Base-by-base conservation (phyloP, 2,888 invertebrate species). In the Dicyrtomina minuta region DNA sequence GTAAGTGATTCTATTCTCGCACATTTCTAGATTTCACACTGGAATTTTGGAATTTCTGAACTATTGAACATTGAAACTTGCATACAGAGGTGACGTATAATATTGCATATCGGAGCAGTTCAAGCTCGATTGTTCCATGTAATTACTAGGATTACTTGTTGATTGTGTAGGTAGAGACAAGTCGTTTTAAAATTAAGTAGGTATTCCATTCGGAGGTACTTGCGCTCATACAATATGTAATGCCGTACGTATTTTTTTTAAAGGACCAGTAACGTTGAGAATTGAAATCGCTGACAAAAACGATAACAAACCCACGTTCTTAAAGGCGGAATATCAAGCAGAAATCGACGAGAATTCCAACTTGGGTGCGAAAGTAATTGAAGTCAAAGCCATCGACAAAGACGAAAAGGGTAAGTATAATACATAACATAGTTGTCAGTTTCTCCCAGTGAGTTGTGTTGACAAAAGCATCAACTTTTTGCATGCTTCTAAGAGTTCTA, bases 271-370 rank as follows among this genome's bases (percentile, higher is more conserved):
- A 82, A 90, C 90, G 65, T 93, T 96, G 80, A 87, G 90, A 76
- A 93, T 97, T 79, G 90, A 90, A 80, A 95, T 98, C 53, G 93
- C 92, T 24, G 98, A 98, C 83, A 92, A 92, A 81, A 98, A 98
- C 82, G 98, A 98, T 82, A 97, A 98, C 82, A 87, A 89, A 22
- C 98, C 98, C 0, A 87, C 88, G 78, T 98, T 98, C 81, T 89
- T 89, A n/a, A 86, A 90, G 80, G 82, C 85, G 0, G 85, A 87
- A 6, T 83, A 83, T 74, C 75, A 79, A 46, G 83, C 84, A 0
- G 81, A 82, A 64, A 82, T 84, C 1, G 80, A 82, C 39, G 96
- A 96, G 83, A 89, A 92, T 81, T 89, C 91, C 2, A 92, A 95
- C 80, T 87, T 88, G 26, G 90, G 91, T 79, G 88, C 88, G 70